Conservation (phyloP, 37 sponge, comb jelly and placozoan genomes). For the Chondrilla cf. caribensis region DNA sequence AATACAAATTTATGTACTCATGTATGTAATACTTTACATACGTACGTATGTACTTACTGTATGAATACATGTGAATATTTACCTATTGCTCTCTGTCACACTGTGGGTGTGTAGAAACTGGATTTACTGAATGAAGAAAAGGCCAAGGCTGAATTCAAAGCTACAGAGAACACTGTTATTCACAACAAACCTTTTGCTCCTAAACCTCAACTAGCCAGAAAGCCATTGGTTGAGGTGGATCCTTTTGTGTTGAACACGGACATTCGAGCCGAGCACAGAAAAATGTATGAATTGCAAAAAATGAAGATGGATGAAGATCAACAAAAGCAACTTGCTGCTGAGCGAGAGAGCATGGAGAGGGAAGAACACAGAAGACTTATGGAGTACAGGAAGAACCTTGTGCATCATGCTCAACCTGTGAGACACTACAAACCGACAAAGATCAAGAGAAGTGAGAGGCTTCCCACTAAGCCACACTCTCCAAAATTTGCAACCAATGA, state of each 20-base stretch:
- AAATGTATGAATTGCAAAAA: constrained; percentile 38
- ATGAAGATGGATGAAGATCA: constrained; percentile 1
- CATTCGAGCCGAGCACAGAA: constrained; percentile 49
- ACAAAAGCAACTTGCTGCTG: neutral
- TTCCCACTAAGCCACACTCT: constrained; percentile 43
- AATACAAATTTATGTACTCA: no score
- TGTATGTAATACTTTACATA: no score
- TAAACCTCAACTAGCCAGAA: neutral
- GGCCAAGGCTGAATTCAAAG: constrained; percentile 52
- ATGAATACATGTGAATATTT: no score
- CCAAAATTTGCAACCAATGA: constrained; percentile 32
- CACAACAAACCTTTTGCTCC: constrained; percentile 59
- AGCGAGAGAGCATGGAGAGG: constrained; percentile 31
- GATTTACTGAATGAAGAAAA: neutral
- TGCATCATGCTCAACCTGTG: constrained; percentile 77
- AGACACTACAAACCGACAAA: constrained; percentile 41
- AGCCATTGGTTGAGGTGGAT: constrained; percentile 46
- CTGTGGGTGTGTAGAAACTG: no score
- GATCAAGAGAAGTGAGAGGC: constrained; percentile 37
- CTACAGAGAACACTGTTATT: constrained; percentile 32
- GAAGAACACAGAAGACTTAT: constrained; percentile 43
- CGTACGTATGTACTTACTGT: no score
- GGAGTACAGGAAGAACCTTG: constrained; percentile 45
- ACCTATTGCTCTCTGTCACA: no score
- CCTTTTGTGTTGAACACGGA: constrained; percentile 53